Base-by-base conservation (phyloP, 2,113 vertebrate genomes). In the Ploceus nigricollis region DNA sequence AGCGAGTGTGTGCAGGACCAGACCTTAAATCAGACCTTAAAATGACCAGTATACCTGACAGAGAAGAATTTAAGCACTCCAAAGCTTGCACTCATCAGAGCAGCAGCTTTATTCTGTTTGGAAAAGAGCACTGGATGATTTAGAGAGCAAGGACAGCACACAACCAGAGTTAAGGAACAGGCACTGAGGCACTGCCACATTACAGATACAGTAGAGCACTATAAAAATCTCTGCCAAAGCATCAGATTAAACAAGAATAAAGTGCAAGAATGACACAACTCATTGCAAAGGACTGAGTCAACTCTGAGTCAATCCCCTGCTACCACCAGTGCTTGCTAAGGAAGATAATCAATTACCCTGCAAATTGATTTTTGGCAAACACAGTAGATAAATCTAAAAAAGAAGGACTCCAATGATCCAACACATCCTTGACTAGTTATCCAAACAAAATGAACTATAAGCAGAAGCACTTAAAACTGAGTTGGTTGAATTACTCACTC, bases 361-460 rank as follows among this genome's bases (percentile, higher is more conserved):
- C 9, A 6, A 84, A 50, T 23, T 47, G 70, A 66, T 63, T 82
- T 93, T 89, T 94, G 88, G 77, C 93, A 89, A 95, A 83, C 64
- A n/a, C 51, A 78, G 77, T 37, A 65, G 80, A 97, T 72, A 80
- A 90, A 57, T 83, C 57, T 42, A 42, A 50, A 71, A 83, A 30
- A 30, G 13, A 42, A 57, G 6, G 5, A 73, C 27, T 92, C 58
- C 54, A 69, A 42, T 53, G 40, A 50, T 63, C 68, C 64, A 77
- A 77, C 72, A 31, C 61, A 87, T 77, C 86, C 57, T 87, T 95
- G 83, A 88, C 89, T 94, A 92, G 72, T 89, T 93, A 87, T 85
- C 91, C 89, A 97, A 97, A 96, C 89, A 95, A 87, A 93, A 91
- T 90, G 86, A 87, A 89, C 90, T 94, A 90, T 61, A 50, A 85